Percentiles rank a stretch among this genome's conserved stretches.
phyloP scores from a whole-genome alignment of 2,888 invertebrate species.

The Aradus depressus region DNA sequence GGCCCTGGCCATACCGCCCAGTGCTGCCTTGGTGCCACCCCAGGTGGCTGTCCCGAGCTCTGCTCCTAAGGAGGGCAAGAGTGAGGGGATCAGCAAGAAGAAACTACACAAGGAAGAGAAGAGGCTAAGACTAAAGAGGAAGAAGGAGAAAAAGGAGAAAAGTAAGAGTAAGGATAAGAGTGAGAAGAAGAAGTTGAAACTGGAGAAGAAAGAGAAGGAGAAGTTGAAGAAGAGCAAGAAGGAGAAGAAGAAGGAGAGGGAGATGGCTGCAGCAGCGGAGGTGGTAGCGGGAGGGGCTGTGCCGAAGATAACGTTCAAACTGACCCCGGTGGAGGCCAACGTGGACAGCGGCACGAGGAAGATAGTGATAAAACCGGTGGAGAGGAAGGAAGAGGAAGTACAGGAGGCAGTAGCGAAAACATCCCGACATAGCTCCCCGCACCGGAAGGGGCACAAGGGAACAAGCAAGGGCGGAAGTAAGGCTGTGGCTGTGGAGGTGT shows the following conservation, averaged over 20 bases:
- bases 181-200: conserved; percentile 29
- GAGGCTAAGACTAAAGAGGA: conserved; percentile 27
- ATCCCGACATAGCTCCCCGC: not conserved
- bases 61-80: too few relatives aligned
- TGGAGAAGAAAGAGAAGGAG: conserved; percentile 30
- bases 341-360: too few relatives aligned
- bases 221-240: conserved; percentile 33
- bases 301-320: conserved; percentile 69
- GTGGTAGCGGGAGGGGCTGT: conserved; percentile 37
- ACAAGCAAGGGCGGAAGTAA: too few relatives aligned
- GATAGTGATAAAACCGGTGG: conserved; percentile 58
- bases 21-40: too few relatives aligned
- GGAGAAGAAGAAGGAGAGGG: conserved; percentile 31
- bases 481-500: too few relatives aligned
- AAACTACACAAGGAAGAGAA: conserved; percentile 25
- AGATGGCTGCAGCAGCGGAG: conserved; percentile 16
- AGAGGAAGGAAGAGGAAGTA: conserved; percentile 45
- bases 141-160: conserved; percentile 30
- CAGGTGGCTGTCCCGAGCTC: too few relatives aligned
- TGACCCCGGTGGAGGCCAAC: conserved; percentile 58
- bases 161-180: conserved; percentile 29
- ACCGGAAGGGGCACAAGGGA: too few relatives aligned
- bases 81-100: too few relatives aligned
- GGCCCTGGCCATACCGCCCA: too few relatives aligned
- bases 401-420: not conserved